Percentiles rank a stretch among this genome's conserved stretches.
Evolutionary conservation across 2,888 invertebrate genomes (phyloP).

Genomic region (Lepidocyrtoides sp.): DNA sequence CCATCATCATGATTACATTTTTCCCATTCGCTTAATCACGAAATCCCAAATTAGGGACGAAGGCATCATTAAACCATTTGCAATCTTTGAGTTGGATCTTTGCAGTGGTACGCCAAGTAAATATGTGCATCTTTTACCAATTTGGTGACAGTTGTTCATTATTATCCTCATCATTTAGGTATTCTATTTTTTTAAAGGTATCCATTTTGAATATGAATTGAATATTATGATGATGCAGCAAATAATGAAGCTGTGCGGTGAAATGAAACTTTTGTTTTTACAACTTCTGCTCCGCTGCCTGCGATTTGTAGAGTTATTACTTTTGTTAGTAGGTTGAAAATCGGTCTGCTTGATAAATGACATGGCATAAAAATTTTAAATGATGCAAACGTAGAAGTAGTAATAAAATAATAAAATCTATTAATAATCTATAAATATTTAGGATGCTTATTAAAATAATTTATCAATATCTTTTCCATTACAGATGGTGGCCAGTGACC

Average conservation of each 20-base stretch:
- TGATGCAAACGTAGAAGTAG: conserved; percentile 10
- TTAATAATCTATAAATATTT: conserved; percentile 26
- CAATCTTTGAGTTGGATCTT: not conserved
- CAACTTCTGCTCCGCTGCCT: no score
- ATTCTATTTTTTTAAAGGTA: not conserved
- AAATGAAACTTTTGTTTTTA: conserved; percentile 38
- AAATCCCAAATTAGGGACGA: conserved; percentile 70
- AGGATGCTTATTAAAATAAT: not conserved
- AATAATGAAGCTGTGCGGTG: conserved; percentile 14
- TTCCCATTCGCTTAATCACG: conserved; percentile 60
- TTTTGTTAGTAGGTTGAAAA: not conserved
- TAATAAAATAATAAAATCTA: conserved; percentile 28
- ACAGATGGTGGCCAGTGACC: conserved; percentile 65
- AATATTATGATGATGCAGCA: no score
- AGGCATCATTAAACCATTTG: conserved; percentile 26
- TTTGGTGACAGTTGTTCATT: conserved; percentile 74
- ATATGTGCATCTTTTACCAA: conserved; percentile 65
- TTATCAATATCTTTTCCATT: conserved; percentile 11
- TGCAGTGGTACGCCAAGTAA: not conserved
- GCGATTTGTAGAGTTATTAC: not conserved
- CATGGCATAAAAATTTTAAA: conserved; percentile 8
- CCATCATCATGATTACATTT: not conserved
- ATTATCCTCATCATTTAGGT: not conserved
- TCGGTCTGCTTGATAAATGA: conserved; percentile 28
- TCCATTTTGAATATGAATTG: no score